A percentile compares a stretch with the other conserved stretches of the same genome.
Evolutionary conservation across 2,113 vertebrate genomes (phyloP).

Genomic region (Porphyrio hochstetteri): DNA sequence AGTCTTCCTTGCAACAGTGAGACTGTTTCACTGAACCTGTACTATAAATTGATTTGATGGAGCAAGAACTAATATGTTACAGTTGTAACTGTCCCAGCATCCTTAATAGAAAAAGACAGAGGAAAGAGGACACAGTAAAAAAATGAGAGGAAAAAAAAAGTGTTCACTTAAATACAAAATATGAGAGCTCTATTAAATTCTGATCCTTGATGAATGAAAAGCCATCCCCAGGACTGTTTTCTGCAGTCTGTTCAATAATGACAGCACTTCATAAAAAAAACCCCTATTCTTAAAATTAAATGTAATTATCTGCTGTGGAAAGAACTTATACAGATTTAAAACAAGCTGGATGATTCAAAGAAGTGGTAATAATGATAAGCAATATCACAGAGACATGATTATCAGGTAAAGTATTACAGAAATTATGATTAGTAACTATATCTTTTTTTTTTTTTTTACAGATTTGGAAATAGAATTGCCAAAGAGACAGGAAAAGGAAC

Average conservation of each 20-base stretch:
- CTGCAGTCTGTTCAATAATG: conserved; percentile 7
- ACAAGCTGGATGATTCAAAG: background rate
- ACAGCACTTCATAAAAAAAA: background rate
- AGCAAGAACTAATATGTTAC: background rate
- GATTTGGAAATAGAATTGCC: background rate
- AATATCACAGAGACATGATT: background rate
- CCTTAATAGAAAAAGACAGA: background rate
- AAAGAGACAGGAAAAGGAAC: background rate
- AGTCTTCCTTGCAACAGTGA: background rate
- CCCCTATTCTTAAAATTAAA: background rate
- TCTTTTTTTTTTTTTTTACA: background rate
- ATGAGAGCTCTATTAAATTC: background rate
- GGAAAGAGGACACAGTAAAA: background rate
- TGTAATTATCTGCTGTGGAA: background rate
- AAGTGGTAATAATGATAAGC: background rate
- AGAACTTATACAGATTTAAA: background rate
- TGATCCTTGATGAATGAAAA: conserved; percentile 14
- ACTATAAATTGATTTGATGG: background rate
- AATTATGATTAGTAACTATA: background rate
- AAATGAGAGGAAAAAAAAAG: background rate
- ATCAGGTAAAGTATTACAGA: background rate
- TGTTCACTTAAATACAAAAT: background rate
- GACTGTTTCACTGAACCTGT: background rate
- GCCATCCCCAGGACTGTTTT: no score
- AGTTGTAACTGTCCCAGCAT: background rate